A percentile compares a stretch with the other conserved stretches of the same genome.
phyloP scores from a whole-genome alignment of 1,140 invertebrate species.

The Battus philenor region DNA sequence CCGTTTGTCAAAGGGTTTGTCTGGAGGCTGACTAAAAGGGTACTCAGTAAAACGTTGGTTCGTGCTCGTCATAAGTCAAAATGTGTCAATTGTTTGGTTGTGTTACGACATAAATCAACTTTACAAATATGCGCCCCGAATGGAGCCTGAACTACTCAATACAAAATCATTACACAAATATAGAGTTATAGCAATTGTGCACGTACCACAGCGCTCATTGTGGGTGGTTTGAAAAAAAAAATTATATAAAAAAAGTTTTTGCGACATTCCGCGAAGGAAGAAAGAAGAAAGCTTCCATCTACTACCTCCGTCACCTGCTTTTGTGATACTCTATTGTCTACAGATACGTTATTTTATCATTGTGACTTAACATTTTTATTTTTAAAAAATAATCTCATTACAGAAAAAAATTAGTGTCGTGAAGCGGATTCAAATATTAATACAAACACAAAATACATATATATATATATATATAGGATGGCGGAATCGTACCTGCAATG shows the following conservation, averaged over 20 bases:
- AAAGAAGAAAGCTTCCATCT: constrained; percentile 52
- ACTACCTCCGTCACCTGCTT: constrained; percentile 62
- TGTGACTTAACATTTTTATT: constrained; percentile 1
- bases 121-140: constrained; percentile 46
- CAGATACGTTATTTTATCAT: constrained; percentile 10
- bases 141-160: constrained; percentile 55
- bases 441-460: too few species aligned
- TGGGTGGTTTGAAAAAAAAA: constrained; percentile 54
- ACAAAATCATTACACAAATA: constrained; percentile 73
- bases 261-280: constrained; percentile 58
- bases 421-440: too few species aligned
- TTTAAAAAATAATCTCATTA: too few species aligned
- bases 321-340: constrained; percentile 23
- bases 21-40: constrained; percentile 51
- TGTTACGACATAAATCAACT: constrained; percentile 67
- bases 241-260: constrained; percentile 37
- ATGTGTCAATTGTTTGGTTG: constrained; percentile 63
- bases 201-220: constrained; percentile 53
- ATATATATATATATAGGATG: too few species aligned
- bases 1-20: constrained; percentile 70
- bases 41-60: constrained; percentile 50
- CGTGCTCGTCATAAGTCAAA: constrained; percentile 59
- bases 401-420: too few species aligned
- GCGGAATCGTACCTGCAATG: too few species aligned
- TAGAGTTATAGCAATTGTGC: constrained; percentile 67